Evolutionary conservation across 2,888 invertebrate species (phyloP).

Genomic region (Chouioia cunea): DNA sequence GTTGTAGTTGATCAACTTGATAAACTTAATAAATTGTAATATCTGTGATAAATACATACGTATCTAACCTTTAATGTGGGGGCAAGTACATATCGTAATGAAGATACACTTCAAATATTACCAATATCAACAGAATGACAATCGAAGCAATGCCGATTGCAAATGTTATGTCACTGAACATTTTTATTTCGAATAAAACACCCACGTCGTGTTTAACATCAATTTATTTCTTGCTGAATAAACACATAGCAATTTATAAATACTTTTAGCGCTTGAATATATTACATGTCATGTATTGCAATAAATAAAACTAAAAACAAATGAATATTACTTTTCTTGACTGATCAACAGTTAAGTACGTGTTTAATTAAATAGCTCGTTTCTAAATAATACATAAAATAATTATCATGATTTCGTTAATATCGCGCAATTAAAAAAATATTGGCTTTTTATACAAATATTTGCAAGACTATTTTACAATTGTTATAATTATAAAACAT

Average conservation of each 20-base stretch:
- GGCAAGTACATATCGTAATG: conserved; percentile 61
- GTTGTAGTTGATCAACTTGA: conserved; percentile 25
- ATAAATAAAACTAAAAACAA: too few relatives aligned
- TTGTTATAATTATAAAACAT: neutral
- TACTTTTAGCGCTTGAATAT: neutral
- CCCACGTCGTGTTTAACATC: too few relatives aligned
- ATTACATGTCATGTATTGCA: too few relatives aligned
- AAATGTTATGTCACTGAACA: conserved; percentile 26
- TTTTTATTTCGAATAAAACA: conserved; percentile 9
- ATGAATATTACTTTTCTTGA: conserved; percentile 15
- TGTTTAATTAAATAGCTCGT: conserved; percentile 22
- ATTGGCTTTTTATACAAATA: neutral
- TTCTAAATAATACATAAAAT: conserved; percentile 7
- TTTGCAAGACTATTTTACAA: neutral
- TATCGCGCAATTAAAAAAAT: neutral
- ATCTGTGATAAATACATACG: neutral
- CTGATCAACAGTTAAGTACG: conserved; percentile 23
- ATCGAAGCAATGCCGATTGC: conserved; percentile 14
- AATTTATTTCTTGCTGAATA: too few relatives aligned
- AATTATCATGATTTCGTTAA: neutral
- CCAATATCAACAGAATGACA: conserved; percentile 47
- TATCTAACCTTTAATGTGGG: conserved; percentile 25
- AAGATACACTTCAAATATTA: conserved; percentile 59
- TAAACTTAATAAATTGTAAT: conserved; percentile 2
- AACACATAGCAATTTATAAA: neutral